A percentile compares a stretch with the other conserved stretches of the same genome.
phyloP scores from a whole-genome alignment of 2,797 vertebrate species.

The Sitta carolinensis region DNA sequence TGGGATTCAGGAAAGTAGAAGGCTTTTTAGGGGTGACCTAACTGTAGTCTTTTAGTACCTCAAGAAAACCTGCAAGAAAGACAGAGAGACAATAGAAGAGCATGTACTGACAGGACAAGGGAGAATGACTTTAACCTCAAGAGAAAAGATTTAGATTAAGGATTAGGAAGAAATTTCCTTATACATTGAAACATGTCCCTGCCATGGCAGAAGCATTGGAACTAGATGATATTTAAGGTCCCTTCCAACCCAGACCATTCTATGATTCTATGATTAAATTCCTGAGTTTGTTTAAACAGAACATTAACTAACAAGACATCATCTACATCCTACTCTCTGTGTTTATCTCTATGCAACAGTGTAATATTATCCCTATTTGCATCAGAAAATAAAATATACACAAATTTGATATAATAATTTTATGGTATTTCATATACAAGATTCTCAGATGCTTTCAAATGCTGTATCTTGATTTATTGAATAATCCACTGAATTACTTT shows the following conservation, averaged over 20 bases:
- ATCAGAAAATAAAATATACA: neutral
- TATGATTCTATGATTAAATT: neutral
- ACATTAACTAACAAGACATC: neutral
- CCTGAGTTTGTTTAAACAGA: neutral
- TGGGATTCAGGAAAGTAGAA: neutral
- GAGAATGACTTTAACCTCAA: neutral
- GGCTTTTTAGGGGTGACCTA: neutral
- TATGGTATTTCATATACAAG: neutral
- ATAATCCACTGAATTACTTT: neutral
- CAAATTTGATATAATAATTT: neutral
- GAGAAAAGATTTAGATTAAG: neutral
- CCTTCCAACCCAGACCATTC: neutral
- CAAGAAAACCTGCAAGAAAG: neutral
- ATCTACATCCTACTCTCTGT: fast-evolving
- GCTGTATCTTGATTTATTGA: neutral
- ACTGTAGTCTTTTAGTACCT: neutral
- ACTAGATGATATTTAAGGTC: neutral
- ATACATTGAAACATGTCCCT: neutral
- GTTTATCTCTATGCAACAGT: neutral
- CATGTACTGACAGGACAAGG: neutral
- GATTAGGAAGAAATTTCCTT: neutral
- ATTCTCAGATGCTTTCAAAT: neutral
- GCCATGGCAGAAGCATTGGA: neutral
- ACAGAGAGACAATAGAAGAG: neutral
- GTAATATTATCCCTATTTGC: neutral